phyloP scores from a whole-genome alignment of 2,888 invertebrate species.

The Chironomus tentans region DNA sequence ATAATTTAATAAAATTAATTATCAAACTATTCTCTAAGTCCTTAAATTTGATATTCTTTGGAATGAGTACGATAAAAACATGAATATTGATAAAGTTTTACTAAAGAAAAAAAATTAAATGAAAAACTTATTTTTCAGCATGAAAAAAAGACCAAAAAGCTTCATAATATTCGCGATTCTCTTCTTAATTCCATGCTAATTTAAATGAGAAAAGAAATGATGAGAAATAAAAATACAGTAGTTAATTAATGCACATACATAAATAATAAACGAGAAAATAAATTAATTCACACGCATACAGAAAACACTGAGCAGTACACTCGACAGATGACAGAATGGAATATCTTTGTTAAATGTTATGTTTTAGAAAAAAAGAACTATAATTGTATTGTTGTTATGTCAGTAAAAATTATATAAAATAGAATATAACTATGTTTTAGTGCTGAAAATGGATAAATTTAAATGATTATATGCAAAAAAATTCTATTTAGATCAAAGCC shows the following conservation, averaged over 20 bases:
- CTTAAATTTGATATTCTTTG: too few species aligned
- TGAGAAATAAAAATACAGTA: too few species aligned
- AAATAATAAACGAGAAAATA: background rate
- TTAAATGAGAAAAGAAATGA: too few species aligned
- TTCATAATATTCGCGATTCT: too few species aligned
- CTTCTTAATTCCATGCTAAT: too few species aligned
- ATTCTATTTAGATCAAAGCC: background rate
- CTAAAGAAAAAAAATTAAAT: too few species aligned
- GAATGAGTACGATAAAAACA: too few species aligned
- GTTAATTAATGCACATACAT: background rate
- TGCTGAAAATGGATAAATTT: background rate
- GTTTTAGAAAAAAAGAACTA: slow-evolving; percentile 1
- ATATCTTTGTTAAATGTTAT: slow-evolving; percentile 1
- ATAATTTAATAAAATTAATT: too few species aligned
- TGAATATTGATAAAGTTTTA: too few species aligned
- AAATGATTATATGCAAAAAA: background rate
- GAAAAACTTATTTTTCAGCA: too few species aligned
- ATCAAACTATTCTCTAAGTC: too few species aligned
- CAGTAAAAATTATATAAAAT: background rate
- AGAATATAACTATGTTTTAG: background rate
- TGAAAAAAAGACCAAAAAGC: too few species aligned
- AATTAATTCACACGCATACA: background rate
- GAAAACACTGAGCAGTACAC: background rate
- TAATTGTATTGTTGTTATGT: background rate
- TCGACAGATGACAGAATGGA: background rate